Evolutionary conservation across 2,888 invertebrate genomes (phyloP).

Genomic region (Argyresthia albistria): DNA sequence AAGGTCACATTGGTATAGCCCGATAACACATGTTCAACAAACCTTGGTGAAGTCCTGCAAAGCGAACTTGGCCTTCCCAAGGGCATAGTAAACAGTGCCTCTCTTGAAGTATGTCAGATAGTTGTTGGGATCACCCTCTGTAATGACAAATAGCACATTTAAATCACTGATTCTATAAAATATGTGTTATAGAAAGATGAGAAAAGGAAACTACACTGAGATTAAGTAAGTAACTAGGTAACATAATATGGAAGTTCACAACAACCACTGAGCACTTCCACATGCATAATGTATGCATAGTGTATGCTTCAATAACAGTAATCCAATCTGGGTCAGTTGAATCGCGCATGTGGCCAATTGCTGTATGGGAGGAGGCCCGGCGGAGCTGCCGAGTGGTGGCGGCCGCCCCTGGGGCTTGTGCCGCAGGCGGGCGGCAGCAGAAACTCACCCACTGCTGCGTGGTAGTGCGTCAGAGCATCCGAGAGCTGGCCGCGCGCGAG

Average conservation of each 20-base stretch:
- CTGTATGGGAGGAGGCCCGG: not conserved
- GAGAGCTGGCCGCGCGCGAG: slow-evolving; percentile 93
- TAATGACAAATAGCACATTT: slow-evolving; percentile 18
- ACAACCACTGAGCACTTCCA: too few species aligned
- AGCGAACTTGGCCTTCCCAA: slow-evolving; percentile 96
- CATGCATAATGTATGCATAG: too few species aligned
- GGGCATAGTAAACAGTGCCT: slow-evolving; percentile 95
- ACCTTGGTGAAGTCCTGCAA: slow-evolving; percentile 90
- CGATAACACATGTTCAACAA: slow-evolving; percentile 6
- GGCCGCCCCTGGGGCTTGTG: not conserved
- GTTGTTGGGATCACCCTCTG: slow-evolving; percentile 96
- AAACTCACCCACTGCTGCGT: slow-evolving; percentile 93
- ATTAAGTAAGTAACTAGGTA: too few species aligned
- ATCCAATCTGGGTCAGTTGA: not conserved
- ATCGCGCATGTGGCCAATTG: not conserved
- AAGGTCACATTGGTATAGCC: too few species aligned
- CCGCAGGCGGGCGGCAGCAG: not conserved
- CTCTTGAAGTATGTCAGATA: slow-evolving; percentile 97
- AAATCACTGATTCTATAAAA: not conserved
- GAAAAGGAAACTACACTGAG: not conserved
- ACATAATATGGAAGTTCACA: too few species aligned
- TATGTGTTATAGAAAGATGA: not conserved
- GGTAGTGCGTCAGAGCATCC: slow-evolving; percentile 97
- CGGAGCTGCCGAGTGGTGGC: not conserved
- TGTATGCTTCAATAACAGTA: not conserved